Percentiles rank a stretch among this genome's conserved stretches.
These are phyloP conservation scores for Kuschelorhynchus macadamiae DNA, from an alignment of 2,888 invertebrate species.

Conservation along the genomic window DNA sequence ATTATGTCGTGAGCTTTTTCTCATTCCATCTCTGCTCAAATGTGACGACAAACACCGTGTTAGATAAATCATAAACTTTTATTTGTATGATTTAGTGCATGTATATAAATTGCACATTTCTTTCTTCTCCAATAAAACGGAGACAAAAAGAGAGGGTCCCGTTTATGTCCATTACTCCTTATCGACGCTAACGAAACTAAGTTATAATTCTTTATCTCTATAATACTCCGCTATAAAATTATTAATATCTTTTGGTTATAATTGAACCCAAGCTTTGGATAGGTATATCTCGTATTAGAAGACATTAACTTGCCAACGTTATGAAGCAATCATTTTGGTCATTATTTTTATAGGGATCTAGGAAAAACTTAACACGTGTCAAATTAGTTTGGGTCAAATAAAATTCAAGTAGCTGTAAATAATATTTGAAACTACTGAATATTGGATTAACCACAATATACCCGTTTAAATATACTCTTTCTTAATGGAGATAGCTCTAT, in stretches of 20 bases:
- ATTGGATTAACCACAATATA: too few relatives aligned
- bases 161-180: constrained; percentile 50
- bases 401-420: too few relatives aligned
- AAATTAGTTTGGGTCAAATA: too few relatives aligned
- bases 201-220: constrained; percentile 67
- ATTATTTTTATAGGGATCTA: constrained; percentile 23
- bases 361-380: constrained; percentile 13
- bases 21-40: neutral
- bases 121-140: constrained; percentile 25
- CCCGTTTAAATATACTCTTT: too few relatives aligned
- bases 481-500: too few relatives aligned
- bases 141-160: constrained; percentile 49
- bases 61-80: constrained; percentile 61
- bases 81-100: constrained; percentile 58
- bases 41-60: constrained; percentile 31
- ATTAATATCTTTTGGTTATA: constrained; percentile 67
- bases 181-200: constrained; percentile 57
- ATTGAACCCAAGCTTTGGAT: constrained; percentile 64
- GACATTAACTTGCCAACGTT: constrained; percentile 59
- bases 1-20: too few relatives aligned
- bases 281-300: constrained; percentile 66
- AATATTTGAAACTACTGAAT: too few relatives aligned
- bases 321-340: constrained; percentile 10
- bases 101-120: constrained; percentile 56
- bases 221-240: constrained; percentile 66